Evolutionary conservation across 2,797 vertebrate genomes (phyloP).

Genomic region (Channa striata): DNA sequence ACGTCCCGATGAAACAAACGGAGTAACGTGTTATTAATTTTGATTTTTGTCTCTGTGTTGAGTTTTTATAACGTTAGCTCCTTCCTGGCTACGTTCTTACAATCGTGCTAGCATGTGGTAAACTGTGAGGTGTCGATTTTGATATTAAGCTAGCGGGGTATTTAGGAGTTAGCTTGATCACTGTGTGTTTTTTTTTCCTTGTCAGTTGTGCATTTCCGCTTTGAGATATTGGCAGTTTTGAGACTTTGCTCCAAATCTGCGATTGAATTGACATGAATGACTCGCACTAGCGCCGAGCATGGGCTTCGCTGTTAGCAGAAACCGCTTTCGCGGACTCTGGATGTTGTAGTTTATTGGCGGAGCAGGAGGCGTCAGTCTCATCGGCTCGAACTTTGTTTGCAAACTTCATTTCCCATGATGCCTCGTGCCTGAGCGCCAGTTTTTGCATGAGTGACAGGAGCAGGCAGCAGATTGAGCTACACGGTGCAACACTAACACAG

Average conservation of each 20-base stretch:
- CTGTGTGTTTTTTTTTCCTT: rapidly evolving
- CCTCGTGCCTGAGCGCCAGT: conserved; percentile 24
- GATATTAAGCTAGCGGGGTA: not conserved
- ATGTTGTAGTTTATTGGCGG: conserved; percentile 75
- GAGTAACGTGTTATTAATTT: rapidly evolving
- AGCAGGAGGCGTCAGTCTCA: rapidly evolving
- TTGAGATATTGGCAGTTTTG: rapidly evolving
- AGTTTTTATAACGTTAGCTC: not conserved
- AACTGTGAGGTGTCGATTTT: not conserved
- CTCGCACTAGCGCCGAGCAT: conserved; percentile 15
- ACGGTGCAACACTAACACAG: conserved; percentile 4
- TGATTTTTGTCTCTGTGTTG: rapidly evolving
- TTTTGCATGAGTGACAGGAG: conserved; percentile 66
- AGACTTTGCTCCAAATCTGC: conserved; percentile 3
- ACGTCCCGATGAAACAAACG: not conserved
- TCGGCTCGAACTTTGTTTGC: rapidly evolving
- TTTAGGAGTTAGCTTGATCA: not conserved
- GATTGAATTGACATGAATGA: conserved; percentile 58
- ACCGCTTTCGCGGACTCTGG: conserved; percentile 30
- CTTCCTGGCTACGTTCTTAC: not conserved
- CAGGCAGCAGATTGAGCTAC: conserved; percentile 49
- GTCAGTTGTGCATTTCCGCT: rapidly evolving
- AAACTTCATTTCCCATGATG: conserved; percentile 73
- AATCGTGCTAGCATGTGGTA: conserved; percentile 26
- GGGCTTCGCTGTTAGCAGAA: not conserved